phyloP scores from a whole-genome alignment of 92 coral and sea anemone species.

The Scolanthus callimorphus region DNA sequence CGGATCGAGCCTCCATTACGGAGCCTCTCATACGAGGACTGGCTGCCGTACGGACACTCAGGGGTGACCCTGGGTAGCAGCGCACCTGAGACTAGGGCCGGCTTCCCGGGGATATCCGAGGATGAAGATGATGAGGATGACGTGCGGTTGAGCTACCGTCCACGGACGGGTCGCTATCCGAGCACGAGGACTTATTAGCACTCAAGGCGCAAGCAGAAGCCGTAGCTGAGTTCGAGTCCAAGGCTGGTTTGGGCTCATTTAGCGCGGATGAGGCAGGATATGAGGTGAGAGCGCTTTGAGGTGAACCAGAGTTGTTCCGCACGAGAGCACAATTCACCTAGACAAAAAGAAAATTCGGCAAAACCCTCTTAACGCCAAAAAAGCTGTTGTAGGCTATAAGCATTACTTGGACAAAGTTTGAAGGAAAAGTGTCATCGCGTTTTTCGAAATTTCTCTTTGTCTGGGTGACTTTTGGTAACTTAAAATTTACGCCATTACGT shows the following conservation, averaged over 20 bases:
- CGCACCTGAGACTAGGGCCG: slow-evolving; percentile 59
- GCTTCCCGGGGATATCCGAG: slow-evolving; percentile 66
- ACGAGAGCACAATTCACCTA: no score
- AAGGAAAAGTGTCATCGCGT: no score
- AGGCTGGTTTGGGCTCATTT: slow-evolving; percentile 39
- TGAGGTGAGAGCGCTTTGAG: slow-evolving; percentile 87
- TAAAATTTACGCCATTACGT: no score
- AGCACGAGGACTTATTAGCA: slow-evolving; percentile 83
- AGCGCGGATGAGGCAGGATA: slow-evolving; percentile 96
- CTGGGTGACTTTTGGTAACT: no score
- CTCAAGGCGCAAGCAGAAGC: slow-evolving; percentile 76
- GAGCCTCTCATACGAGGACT: slow-evolving; percentile 55
- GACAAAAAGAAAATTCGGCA: no score
- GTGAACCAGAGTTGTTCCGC: no score
- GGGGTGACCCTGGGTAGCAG: slow-evolving; percentile 50
- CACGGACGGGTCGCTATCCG: slow-evolving; percentile 97
- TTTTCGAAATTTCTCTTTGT: no score
- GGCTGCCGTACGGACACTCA: slow-evolving; percentile 55
- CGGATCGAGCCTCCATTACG: slow-evolving; percentile 89
- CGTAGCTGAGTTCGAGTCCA: slow-evolving; percentile 43
- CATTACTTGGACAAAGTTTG: no score
- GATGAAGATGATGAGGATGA: slow-evolving; percentile 87
- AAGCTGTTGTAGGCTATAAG: no score
- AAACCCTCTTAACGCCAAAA: no score
- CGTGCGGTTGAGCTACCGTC: slow-evolving; percentile 55